A percentile compares a stretch with the other conserved stretches of the same genome.
phyloP scores from a whole-genome alignment of 2,797 vertebrate species.

The Gymnoscopelus microlampas region DNA sequence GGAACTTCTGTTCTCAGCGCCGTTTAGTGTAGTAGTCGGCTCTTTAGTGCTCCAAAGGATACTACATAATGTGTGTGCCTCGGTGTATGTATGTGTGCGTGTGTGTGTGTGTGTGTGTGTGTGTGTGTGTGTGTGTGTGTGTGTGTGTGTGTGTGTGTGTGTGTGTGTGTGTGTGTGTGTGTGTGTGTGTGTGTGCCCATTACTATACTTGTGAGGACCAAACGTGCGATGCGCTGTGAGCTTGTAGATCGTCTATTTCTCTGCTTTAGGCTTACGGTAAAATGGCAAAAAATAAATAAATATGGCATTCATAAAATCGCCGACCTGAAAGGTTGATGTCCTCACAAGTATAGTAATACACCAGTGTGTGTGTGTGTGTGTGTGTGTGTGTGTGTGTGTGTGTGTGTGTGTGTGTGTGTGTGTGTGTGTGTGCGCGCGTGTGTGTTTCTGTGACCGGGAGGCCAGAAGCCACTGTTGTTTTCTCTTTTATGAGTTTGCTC shows the following conservation, averaged over 20 bases:
- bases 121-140: not conserved
- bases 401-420: not conserved
- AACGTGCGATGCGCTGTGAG: too few species aligned
- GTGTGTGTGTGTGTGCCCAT: slow-evolving; percentile 22
- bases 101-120: too few species aligned
- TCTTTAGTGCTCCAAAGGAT: too few species aligned
- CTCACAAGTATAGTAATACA: not conserved
- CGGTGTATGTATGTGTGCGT: slow-evolving; percentile 19
- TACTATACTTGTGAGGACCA: too few species aligned
- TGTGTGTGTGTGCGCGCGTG: slow-evolving; percentile 24
- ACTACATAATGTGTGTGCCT: not conserved
- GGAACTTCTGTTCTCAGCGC: too few species aligned
- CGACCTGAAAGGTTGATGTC: not conserved
- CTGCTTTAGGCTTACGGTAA: too few species aligned
- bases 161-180: not conserved
- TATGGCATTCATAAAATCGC: not conserved
- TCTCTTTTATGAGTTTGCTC: not conserved
- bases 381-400: too few species aligned
- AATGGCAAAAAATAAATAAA: not conserved
- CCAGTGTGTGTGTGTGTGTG: too few species aligned
- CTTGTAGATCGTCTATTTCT: too few species aligned
- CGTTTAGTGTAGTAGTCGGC: too few species aligned
- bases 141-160: slow-evolving; percentile 26
- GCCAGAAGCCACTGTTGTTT: not conserved
- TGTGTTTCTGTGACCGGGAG: slow-evolving; percentile 13